These are phyloP conservation scores for Hozukius guyotensis DNA, from an alignment of 2,797 vertebrate genomes.

Conservation along the genomic window DNA sequence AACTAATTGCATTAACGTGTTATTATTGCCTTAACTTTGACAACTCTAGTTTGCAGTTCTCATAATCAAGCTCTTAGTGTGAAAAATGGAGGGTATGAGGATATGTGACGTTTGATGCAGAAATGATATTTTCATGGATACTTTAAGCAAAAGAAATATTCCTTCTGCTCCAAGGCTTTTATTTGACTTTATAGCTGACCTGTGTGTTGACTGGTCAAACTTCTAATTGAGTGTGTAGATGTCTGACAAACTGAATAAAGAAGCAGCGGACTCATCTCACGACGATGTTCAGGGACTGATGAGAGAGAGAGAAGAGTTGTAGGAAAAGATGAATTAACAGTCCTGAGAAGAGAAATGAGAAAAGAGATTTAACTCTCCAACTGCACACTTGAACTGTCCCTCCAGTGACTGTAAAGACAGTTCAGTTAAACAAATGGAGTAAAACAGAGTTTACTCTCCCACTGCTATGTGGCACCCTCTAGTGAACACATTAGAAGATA, in stretches of 20 bases:
- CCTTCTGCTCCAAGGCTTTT: background rate
- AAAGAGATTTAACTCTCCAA: background rate
- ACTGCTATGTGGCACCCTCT: constrained; percentile 28
- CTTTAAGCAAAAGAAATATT: background rate
- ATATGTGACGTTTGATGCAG: background rate
- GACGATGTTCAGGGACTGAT: background rate
- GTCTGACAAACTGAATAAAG: background rate
- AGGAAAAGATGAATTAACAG: background rate
- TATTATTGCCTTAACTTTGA: no score
- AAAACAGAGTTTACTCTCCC: background rate
- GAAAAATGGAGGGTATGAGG: background rate
- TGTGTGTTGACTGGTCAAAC: background rate
- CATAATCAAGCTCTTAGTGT: background rate
- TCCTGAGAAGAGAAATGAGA: background rate
- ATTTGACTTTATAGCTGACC: background rate
- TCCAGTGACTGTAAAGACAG: background rate
- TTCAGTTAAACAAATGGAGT: background rate
- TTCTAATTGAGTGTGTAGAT: background rate
- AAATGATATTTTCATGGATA: background rate
- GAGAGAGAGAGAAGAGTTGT: background rate
- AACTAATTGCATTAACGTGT: no score
- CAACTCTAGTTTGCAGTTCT: background rate
- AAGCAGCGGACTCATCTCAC: background rate
- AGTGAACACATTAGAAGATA: background rate
- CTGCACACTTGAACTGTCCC: background rate